phyloP scores from a whole-genome alignment of 2,797 vertebrate genomes.

The Myotis daubentonii region DNA sequence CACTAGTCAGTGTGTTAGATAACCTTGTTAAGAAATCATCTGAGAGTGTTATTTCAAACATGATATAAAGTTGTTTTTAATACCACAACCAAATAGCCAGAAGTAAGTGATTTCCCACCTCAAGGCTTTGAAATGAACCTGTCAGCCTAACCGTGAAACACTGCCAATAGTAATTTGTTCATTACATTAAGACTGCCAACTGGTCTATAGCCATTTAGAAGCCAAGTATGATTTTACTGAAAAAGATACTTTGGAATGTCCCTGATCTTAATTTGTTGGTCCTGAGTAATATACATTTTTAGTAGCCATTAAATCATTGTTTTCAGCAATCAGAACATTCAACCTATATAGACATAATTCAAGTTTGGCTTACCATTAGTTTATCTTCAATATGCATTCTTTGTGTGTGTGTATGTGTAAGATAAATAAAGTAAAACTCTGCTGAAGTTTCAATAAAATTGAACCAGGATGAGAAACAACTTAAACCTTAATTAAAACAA shows the following conservation, averaged over 20 bases:
- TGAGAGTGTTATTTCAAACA: constrained; percentile 2
- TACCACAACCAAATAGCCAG: constrained; percentile 31
- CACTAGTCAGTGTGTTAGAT: not conserved
- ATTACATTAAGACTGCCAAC: constrained; percentile 48
- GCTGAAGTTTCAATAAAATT: constrained; percentile 17
- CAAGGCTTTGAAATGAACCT: constrained; percentile 54
- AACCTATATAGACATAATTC: not conserved
- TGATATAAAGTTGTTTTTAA: constrained; percentile 43
- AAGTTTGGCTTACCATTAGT: not conserved
- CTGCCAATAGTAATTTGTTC: constrained; percentile 53
- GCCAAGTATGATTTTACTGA: constrained; percentile 54
- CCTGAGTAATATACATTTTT: not conserved
- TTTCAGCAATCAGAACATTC: not conserved
- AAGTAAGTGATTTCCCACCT: constrained; percentile 26
- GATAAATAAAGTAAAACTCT: constrained; percentile 14
- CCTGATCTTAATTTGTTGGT: constrained; percentile 43
- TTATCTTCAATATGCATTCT: not conserved
- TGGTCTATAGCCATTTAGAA: constrained; percentile 24
- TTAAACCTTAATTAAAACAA: constrained; percentile 37
- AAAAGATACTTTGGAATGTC: not conserved
- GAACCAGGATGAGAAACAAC: constrained; percentile 13
- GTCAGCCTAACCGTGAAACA: constrained; percentile 42
- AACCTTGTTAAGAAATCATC: constrained; percentile 1
- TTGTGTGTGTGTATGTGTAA: not conserved
- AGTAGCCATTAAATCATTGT: not conserved